Percentiles rank a stretch among this genome's conserved stretches.
Conservation (phyloP, 2,888 invertebrate species). For the Mesorhabditis belari region DNA sequence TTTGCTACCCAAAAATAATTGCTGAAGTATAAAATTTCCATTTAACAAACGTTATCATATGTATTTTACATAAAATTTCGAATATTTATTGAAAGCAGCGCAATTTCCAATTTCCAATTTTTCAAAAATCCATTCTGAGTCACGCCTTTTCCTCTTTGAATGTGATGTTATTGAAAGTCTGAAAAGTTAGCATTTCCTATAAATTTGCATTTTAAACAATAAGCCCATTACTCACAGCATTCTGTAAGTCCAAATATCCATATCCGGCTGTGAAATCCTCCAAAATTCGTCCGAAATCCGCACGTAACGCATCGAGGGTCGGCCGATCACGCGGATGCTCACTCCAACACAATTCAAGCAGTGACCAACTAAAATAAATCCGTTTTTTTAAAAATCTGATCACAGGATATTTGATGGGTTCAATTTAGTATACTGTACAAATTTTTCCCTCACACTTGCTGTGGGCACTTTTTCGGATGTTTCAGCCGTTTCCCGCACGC, state of each 20-base stretch:
- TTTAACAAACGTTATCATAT: too few relatives aligned
- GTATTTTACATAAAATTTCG: too few relatives aligned
- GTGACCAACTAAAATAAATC: neutral
- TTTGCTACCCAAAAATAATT: too few relatives aligned
- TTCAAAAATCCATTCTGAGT: too few relatives aligned
- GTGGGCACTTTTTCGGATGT: neutral
- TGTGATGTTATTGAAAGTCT: too few relatives aligned
- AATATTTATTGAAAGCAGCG: too few relatives aligned
- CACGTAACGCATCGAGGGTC: neutral
- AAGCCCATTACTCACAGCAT: neutral
- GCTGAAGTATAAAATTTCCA: too few relatives aligned
- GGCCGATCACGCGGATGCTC: neutral
- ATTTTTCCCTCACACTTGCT: neutral
- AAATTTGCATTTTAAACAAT: too few relatives aligned
- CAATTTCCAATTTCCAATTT: too few relatives aligned
- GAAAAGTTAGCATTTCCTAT: too few relatives aligned
- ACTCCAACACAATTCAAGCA: neutral
- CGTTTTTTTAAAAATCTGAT: neutral
- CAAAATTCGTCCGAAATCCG: neutral
- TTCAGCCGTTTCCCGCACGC: neutral
- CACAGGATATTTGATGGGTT: neutral
- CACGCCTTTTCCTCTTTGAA: too few relatives aligned
- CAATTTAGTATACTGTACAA: too few relatives aligned
- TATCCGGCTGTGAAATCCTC: neutral
- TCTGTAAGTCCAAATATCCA: neutral